phyloP scores from a whole-genome alignment of 2,113 vertebrate genomes.

The Catharus bicknelli region DNA sequence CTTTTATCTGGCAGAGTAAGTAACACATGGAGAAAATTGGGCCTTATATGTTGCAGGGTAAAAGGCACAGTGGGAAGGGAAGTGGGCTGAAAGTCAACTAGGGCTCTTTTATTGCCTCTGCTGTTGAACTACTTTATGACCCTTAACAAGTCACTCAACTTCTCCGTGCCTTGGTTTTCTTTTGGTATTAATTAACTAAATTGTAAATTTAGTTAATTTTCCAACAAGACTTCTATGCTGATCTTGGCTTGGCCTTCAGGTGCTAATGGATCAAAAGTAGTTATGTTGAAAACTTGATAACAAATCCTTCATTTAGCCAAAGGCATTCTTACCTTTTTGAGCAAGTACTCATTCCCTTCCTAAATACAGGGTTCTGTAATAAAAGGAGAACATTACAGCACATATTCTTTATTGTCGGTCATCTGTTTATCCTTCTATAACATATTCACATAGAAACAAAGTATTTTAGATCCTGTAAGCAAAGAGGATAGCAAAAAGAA shows the following conservation, averaged over 20 bases:
- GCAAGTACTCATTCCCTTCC: background rate
- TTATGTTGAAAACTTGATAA: background rate
- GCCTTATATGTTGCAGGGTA: background rate
- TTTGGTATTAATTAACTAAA: slow-evolving; percentile 54
- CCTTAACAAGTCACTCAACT: slow-evolving; percentile 8
- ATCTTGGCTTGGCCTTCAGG: background rate
- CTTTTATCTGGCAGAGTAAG: background rate
- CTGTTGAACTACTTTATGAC: slow-evolving; percentile 30
- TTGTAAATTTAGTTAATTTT: slow-evolving; percentile 14
- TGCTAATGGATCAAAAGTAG: background rate
- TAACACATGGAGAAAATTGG: background rate
- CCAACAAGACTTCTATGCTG: background rate
- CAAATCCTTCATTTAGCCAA: background rate
- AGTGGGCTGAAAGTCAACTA: slow-evolving; percentile 10
- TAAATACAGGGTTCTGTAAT: background rate
- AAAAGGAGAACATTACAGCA: background rate
- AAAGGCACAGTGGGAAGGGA: background rate
- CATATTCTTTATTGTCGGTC: background rate
- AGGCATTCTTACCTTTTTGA: background rate
- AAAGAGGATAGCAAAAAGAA: background rate
- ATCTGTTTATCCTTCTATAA: background rate
- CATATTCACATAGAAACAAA: background rate
- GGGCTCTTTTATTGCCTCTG: slow-evolving; percentile 9
- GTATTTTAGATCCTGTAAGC: background rate
- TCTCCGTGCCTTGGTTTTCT: slow-evolving; percentile 16